Conservation (phyloP, 2,888 invertebrate species). For the Parapristionchus giblindavisi region DNA sequence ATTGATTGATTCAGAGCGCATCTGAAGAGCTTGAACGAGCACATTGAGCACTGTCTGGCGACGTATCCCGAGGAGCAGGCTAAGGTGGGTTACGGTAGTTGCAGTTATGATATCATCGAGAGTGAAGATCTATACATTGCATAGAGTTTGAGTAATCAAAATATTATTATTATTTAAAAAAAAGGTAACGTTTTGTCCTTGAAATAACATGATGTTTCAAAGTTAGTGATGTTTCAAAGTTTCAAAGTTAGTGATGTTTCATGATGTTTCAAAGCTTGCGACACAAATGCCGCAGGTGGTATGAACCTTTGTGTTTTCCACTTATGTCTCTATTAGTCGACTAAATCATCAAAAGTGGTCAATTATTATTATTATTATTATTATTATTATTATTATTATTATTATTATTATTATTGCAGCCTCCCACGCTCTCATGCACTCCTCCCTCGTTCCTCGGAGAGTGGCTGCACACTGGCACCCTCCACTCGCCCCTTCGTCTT, state of each 20-base stretch:
- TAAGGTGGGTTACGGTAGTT: conserved; percentile 10
- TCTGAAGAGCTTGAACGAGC: conserved; percentile 40
- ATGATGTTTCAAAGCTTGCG: too few relatives aligned
- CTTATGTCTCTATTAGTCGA: neutral
- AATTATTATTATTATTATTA: neutral
- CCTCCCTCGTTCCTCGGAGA: conserved; percentile 32
- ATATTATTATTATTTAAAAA: too few relatives aligned
- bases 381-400: neutral
- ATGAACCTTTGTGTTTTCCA: neutral
- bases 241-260: too few relatives aligned
- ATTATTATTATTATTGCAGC: conserved; percentile 2
- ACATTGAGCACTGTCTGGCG: conserved; percentile 45
- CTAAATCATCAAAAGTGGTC: neutral
- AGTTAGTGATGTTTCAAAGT: too few relatives aligned
- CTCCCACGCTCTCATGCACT: conserved; percentile 9
- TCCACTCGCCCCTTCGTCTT: neutral
- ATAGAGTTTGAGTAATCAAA: too few relatives aligned
- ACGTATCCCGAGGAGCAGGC: conserved; percentile 43
- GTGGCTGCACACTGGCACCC: conserved; percentile 29
- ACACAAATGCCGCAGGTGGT: too few relatives aligned
- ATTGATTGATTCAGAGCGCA: too few relatives aligned
- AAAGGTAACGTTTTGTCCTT: too few relatives aligned
- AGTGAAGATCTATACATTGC: too few relatives aligned
- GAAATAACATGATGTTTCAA: too few relatives aligned
- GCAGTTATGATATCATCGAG: too few relatives aligned